phyloP scores from a whole-genome alignment of 2,113 vertebrate genomes.

The Pardalotus punctatus region DNA sequence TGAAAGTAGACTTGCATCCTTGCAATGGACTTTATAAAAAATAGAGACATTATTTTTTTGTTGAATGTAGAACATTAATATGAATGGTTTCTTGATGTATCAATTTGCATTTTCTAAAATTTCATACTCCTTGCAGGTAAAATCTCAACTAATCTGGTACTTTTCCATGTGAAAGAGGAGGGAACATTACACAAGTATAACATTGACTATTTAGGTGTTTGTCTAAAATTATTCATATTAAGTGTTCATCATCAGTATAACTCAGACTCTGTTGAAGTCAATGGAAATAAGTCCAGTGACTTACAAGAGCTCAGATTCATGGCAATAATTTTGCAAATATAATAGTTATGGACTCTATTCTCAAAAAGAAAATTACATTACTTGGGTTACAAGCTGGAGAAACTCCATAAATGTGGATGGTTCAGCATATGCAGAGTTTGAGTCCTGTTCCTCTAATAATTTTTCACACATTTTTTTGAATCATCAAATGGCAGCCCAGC shows the following conservation, averaged over 20 bases:
- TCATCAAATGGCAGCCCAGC: constrained; percentile 15
- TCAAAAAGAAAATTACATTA: not conserved
- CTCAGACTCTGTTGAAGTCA: not conserved
- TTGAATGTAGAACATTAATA: not conserved
- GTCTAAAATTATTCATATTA: not conserved
- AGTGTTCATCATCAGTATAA: not conserved
- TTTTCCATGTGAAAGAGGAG: not conserved
- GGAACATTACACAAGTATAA: not conserved
- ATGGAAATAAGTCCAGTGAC: not conserved
- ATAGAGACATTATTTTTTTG: not conserved
- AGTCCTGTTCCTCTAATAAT: not conserved
- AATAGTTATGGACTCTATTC: not conserved
- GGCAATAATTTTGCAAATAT: not conserved
- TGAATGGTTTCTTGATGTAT: not conserved
- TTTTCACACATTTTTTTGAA: constrained; percentile 5
- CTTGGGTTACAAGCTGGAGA: not conserved
- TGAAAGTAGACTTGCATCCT: not conserved
- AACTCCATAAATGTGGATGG: not conserved
- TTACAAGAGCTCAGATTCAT: not conserved
- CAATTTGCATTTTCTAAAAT: not conserved
- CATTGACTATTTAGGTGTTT: not conserved
- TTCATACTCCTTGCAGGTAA: not conserved
- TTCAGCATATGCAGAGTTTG: not conserved
- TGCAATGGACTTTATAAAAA: not conserved
- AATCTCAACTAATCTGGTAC: not conserved